These are phyloP conservation scores for Camarhynchus parvulus DNA, from an alignment of 2,113 vertebrate genomes.

Conservation along the genomic window DNA sequence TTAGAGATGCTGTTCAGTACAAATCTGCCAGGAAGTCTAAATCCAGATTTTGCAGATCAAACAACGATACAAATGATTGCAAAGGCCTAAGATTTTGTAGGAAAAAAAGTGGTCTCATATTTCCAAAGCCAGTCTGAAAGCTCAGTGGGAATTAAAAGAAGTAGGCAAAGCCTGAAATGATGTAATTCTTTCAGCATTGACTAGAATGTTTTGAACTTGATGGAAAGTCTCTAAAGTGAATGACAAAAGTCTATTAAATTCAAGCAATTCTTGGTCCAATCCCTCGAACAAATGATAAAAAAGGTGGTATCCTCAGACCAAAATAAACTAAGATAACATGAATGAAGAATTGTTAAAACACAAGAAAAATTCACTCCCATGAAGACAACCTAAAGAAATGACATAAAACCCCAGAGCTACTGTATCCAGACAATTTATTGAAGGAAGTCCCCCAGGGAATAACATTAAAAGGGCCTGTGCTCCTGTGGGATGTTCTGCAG, in stretches of 20 bases:
- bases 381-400: not conserved
- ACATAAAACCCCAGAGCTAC: not conserved
- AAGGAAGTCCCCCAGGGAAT: not conserved
- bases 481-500: not conserved
- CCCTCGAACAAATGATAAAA: not conserved
- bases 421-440: not conserved
- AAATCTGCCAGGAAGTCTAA: slow-evolving; percentile 39
- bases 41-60: slow-evolving; percentile 16
- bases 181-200: not conserved
- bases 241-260: not conserved
- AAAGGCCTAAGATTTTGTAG: not conserved
- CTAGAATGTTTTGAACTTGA: not conserved
- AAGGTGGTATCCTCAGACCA: not conserved
- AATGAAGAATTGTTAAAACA: not conserved
- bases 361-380: not conserved
- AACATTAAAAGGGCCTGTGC: accelerated
- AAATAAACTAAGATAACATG: not conserved
- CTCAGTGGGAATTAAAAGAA: not conserved
- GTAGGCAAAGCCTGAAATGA: not conserved
- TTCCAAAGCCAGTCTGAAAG: not conserved
- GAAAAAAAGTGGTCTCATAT: not conserved
- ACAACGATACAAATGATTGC: not conserved
- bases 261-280: not conserved
- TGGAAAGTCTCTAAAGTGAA: not conserved
- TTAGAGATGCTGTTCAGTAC: slow-evolving; percentile 21